These are phyloP conservation scores for Sebastes umbrosus DNA, from an alignment of 2,797 vertebrate genomes.

Conservation along the genomic window DNA sequence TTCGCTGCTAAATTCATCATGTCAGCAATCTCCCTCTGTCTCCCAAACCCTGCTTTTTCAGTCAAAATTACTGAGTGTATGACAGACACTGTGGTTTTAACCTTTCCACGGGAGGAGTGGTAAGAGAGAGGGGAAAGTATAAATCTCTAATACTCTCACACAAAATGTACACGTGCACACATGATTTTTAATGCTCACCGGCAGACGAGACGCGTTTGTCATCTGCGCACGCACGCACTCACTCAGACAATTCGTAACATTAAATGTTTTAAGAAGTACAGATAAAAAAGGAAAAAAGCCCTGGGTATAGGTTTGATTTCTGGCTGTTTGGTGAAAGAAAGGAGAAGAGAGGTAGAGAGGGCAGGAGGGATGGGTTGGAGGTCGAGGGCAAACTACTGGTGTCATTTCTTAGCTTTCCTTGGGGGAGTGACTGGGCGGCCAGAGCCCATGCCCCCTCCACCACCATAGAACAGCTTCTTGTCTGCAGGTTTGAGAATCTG, in stretches of 20 bases:
- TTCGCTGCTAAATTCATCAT: conserved; percentile 48
- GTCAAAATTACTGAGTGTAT: conserved; percentile 73
- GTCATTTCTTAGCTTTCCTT: conserved; percentile 89
- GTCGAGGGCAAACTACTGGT: conserved; percentile 63
- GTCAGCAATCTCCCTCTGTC: conserved; percentile 49
- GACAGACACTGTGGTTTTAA: conserved; percentile 71
- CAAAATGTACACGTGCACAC: conserved; percentile 74
- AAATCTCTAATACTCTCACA: conserved; percentile 77
- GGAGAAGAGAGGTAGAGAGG: conserved; percentile 83
- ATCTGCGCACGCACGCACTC: conserved; percentile 59
- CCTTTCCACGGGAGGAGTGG: conserved; percentile 72
- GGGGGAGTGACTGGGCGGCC: conserved; percentile 84
- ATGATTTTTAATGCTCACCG: conserved; percentile 74
- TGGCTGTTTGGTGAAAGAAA: conserved; percentile 83
- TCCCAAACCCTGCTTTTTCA: conserved; percentile 65
- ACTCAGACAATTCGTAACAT: conserved; percentile 77
- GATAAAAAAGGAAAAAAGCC: conserved; percentile 82
- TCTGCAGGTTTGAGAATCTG: conserved; percentile 88
- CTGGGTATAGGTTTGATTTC: conserved; percentile 84
- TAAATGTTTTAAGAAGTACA: conserved; percentile 82
- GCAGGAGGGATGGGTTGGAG: conserved; percentile 66
- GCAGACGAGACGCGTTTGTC: conserved; percentile 53
- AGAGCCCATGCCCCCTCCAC: conserved; percentile 77
- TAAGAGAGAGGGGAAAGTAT: conserved; percentile 69
- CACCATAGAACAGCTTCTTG: conserved; percentile 84